Conservation (phyloP, 1,140 invertebrate species). For the Phocides pigmalion region DNA sequence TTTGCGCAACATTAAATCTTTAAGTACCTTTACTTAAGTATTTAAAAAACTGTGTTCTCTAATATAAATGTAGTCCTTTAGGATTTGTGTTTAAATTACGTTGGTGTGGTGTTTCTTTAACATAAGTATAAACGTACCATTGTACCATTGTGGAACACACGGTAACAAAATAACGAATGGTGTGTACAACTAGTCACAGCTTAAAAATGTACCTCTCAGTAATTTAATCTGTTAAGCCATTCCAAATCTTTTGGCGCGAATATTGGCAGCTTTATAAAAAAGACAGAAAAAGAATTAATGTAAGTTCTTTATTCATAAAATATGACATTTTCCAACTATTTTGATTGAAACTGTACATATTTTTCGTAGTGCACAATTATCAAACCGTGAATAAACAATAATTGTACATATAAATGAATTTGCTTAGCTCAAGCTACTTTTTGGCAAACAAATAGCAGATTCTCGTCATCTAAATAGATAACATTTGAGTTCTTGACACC, state of each 20-base stretch:
- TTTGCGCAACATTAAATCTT: conserved; percentile 82
- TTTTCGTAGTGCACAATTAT: neutral
- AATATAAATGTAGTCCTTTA: conserved; percentile 75
- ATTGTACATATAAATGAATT: conserved; percentile 9
- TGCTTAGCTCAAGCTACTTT: conserved; percentile 1
- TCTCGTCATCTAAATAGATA: neutral
- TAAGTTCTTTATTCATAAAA: neutral
- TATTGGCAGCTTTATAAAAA: conserved; percentile 4
- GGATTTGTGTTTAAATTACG: conserved; percentile 77
- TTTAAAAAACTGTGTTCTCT: conserved; percentile 79
- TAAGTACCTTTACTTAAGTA: conserved; percentile 75
- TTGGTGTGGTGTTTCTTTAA: conserved; percentile 81
- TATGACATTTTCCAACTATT: neutral
- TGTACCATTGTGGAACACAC: conserved; percentile 61
- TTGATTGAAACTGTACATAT: neutral
- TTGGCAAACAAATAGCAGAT: neutral
- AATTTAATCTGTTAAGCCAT: conserved; percentile 45
- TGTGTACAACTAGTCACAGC: conserved; percentile 79
- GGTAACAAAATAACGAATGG: conserved; percentile 60
- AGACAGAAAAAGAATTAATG: neutral
- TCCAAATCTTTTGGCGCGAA: conserved; percentile 46
- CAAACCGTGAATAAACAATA: neutral
- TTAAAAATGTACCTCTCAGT: conserved; percentile 66
- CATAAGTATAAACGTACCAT: conserved; percentile 67
- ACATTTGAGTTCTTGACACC: neutral